Percentiles rank a stretch among this genome's conserved stretches.
phyloP scores from a whole-genome alignment of 1,140 invertebrate genomes.

The Psilanteris sp. region DNA sequence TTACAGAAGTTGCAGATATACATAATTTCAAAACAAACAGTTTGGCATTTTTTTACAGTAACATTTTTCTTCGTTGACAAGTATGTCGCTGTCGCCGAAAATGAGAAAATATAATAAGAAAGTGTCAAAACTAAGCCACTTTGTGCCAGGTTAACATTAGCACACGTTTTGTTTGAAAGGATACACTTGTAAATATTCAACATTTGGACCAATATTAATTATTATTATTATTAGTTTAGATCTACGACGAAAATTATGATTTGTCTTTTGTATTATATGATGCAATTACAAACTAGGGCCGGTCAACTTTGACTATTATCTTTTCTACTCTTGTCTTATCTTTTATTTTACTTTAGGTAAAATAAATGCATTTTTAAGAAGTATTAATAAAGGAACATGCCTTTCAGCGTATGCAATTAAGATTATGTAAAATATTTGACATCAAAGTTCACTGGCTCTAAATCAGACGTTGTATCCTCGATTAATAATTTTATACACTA shows the following conservation, averaged over 20 bases:
- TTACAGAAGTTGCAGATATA: too few relatives aligned
- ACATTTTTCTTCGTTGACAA: too few relatives aligned
- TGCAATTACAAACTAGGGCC: conserved; percentile 50
- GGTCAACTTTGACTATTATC: conserved; percentile 31
- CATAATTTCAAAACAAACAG: too few relatives aligned
- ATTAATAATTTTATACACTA: conserved; percentile 50
- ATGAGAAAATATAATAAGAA: too few relatives aligned
- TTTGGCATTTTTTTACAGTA: too few relatives aligned
- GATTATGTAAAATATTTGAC: too few relatives aligned
- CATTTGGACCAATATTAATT: conserved; percentile 50
- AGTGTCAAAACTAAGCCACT: conserved; percentile 1
- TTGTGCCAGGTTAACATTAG: conserved; percentile 1
- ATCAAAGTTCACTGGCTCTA: conserved; percentile 29
- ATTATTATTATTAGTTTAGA: conserved; percentile 61
- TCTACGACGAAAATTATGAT: conserved; percentile 57
- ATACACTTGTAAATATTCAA: conserved; percentile 52
- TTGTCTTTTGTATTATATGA: conserved; percentile 50
- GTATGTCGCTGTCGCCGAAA: too few relatives aligned
- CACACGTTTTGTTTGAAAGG: conserved; percentile 22
- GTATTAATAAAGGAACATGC: too few relatives aligned
- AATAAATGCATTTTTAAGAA: too few relatives aligned
- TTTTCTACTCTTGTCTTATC: too few relatives aligned
- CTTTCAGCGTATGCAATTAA: too few relatives aligned
- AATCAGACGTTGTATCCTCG: conserved; percentile 18
- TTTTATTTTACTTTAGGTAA: too few relatives aligned